A percentile compares a stretch with the other conserved stretches of the same genome.
phyloP scores from a whole-genome alignment of 1,140 invertebrate species.

The Anadara kagoshimensis region DNA sequence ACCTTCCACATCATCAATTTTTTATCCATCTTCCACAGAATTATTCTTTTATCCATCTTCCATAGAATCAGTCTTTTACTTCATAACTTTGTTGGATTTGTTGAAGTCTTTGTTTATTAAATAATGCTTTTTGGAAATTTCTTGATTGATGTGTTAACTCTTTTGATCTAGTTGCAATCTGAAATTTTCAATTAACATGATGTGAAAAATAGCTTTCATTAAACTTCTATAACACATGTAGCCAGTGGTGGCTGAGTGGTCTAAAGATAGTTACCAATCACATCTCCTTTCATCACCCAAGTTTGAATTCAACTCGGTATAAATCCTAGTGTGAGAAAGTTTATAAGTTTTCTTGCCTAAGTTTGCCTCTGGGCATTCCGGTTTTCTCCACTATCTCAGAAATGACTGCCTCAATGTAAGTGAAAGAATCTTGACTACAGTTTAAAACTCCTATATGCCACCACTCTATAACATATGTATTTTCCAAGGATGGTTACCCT shows the following conservation, averaged over 20 bases:
- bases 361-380: not conserved
- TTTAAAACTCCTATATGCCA: too few species aligned
- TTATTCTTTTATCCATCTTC: not conserved
- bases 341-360: not conserved
- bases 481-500: too few species aligned
- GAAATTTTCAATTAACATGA: conserved; percentile 22
- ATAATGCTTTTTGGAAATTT: conserved; percentile 51
- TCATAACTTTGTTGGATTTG: not conserved
- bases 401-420: too few species aligned
- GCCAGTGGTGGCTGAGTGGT: too few species aligned
- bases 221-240: not conserved
- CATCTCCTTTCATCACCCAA: not conserved
- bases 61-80: not conserved
- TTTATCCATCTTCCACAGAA: too few species aligned
- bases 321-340: not conserved
- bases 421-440: too few species aligned
- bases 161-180: conserved; percentile 54
- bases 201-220: not conserved
- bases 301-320: too few species aligned
- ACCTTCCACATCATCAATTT: too few species aligned
- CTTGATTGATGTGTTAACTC: conserved; percentile 50
- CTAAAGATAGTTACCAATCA: too few species aligned
- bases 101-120: conserved; percentile 28
- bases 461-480: too few species aligned
- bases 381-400: too few species aligned